phyloP scores from a whole-genome alignment of 1,140 invertebrate species.

The Planococcus citri region DNA sequence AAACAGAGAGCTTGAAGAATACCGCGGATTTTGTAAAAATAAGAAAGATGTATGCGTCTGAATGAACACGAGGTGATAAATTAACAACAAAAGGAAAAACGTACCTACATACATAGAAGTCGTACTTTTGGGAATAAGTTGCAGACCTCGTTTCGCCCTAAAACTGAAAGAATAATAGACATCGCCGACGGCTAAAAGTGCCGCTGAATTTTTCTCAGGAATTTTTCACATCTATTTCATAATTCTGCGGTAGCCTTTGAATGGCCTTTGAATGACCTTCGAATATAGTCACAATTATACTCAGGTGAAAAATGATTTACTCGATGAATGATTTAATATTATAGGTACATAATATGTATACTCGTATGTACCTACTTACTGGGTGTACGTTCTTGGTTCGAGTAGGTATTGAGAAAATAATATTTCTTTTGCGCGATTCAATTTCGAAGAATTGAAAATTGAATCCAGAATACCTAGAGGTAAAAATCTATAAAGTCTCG shows the following conservation, averaged over 20 bases:
- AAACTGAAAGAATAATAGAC: background rate
- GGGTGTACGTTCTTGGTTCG: too few species aligned
- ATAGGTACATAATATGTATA: too few species aligned
- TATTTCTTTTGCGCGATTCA: too few species aligned
- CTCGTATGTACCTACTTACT: too few species aligned
- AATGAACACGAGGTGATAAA: background rate
- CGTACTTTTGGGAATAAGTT: slow-evolving; percentile 6
- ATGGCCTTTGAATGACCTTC: background rate
- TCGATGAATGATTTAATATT: background rate
- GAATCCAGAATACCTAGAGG: too few species aligned
- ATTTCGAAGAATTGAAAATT: too few species aligned
- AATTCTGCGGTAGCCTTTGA: background rate
- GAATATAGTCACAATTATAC: background rate
- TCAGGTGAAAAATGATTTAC: background rate
- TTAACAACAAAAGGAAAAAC: background rate
- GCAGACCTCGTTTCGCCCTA: background rate
- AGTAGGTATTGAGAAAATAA: too few species aligned
- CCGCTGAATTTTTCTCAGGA: background rate
- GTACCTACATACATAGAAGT: background rate
- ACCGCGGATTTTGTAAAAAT: background rate
- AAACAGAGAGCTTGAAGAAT: too few species aligned
- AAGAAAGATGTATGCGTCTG: background rate
- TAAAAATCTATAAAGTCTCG: too few species aligned
- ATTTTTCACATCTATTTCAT: background rate
- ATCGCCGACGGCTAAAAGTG: background rate